Base-by-base conservation (phyloP, 1,140 invertebrate genomes). In the Vanessa atalanta region DNA sequence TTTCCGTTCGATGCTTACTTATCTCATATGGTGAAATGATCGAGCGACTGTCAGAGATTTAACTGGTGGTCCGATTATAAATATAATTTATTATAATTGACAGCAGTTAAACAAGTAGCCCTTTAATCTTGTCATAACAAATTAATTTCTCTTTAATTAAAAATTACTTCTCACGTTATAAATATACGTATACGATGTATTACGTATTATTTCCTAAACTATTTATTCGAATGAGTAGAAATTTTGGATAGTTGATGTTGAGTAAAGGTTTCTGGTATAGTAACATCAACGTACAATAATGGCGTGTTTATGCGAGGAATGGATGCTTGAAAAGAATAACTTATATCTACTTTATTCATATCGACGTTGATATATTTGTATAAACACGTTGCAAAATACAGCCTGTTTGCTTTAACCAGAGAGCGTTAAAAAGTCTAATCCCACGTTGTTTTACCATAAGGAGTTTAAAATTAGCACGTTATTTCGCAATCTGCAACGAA, bases 1-100 rank as follows among this genome's bases (percentile, higher is more conserved):
- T 64, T 73, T 77, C 71, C 76, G 72, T 48, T 69, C 20, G n/a
- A 57, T 6, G 55, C 43, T 68, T 61, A 43, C 57, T 15, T 61
- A 61, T 61, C 14, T 61, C 26, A 60, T 48, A 69, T 69, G 55
- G 14, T 47, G 61, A 37, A 60, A 69, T 69, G 67, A 69, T 69
- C 43, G 55, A 69, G 67, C 47, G 50, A 9, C 43, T 26, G 57
- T 61, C 26, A n/a, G 14, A 37, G 14, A 14, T 61, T 11, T 26
- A 11, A 37, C 13, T 61, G 26, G 57, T 61, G 57, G 57, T 61
- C 57, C 57, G 13, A 15, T 37, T n/a, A 26, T 57, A 2, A 37
- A 16, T 26, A 37, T 61, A 61, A 61, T 61, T 37, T 31, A 37
- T 61, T 31, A 37, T 37, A 61, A 61, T 61, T 61, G 57, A 57